Evolutionary conservation across 2,113 vertebrate genomes (phyloP).

Genomic region (Bungarus multicinctus): DNA sequence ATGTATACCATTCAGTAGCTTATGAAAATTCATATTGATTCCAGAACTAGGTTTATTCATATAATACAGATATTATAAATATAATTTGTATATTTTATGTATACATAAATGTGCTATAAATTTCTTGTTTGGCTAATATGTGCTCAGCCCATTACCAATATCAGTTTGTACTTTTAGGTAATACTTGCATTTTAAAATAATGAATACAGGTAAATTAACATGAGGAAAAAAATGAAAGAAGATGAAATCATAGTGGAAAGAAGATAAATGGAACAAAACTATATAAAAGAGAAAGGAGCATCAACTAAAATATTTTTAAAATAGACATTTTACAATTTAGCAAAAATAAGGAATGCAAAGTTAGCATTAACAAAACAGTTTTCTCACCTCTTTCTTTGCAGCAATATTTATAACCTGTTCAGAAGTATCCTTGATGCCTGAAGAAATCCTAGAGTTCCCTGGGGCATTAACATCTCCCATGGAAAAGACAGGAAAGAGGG

Average conservation of each 20-base stretch:
- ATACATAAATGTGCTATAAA: too few species aligned
- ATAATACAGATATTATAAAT: too few species aligned
- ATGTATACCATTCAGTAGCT: too few species aligned
- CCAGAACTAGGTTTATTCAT: too few species aligned
- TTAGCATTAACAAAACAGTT: neutral
- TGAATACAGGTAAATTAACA: neutral
- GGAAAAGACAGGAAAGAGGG: too few species aligned
- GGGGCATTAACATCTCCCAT: constrained; percentile 51
- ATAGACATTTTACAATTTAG: neutral
- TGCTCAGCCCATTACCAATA: neutral
- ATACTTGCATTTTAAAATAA: neutral
- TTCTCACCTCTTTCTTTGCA: neutral
- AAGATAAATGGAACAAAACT: neutral
- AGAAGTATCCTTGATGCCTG: neutral
- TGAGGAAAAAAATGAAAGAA: neutral
- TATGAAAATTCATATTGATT: too few species aligned
- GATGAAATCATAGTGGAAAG: neutral
- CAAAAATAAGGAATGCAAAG: neutral
- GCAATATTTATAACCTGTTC: neutral
- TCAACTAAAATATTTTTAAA: neutral
- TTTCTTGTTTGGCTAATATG: too few species aligned
- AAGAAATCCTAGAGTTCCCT: neutral
- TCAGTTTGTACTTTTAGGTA: neutral
- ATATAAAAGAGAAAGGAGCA: neutral
- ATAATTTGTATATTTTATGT: too few species aligned